Conservation (phyloP, 2,113 vertebrate genomes). For the Micromys minutus region DNA sequence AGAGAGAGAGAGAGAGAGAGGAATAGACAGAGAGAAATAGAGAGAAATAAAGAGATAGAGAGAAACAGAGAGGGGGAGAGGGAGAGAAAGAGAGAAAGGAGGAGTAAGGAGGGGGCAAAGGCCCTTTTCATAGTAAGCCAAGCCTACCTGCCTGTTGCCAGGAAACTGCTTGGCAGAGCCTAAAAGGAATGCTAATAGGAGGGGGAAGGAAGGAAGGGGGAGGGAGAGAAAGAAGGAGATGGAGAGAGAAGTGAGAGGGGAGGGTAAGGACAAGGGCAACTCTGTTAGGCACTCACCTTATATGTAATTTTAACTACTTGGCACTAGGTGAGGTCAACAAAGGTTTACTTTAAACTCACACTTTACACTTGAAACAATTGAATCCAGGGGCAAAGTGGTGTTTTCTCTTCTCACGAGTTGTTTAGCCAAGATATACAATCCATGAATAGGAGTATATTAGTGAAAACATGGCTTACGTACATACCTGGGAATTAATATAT, state of each 20-base stretch:
- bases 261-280: background rate
- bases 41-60: background rate
- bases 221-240: background rate
- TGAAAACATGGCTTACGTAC: slow-evolving; percentile 3
- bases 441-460: background rate
- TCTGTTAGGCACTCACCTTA: slow-evolving; percentile 56
- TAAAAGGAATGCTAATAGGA: too few species aligned
- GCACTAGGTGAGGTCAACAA: slow-evolving; percentile 42
- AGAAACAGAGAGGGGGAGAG: background rate
- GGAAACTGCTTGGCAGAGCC: too few species aligned
- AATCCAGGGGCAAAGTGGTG: slow-evolving; percentile 58
- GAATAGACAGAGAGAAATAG: too few species aligned
- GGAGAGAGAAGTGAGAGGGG: background rate
- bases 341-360: slow-evolving; percentile 45
- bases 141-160: too few species aligned
- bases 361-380: slow-evolving; percentile 65
- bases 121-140: too few species aligned
- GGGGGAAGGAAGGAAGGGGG: background rate
- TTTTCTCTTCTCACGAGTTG: slow-evolving; percentile 67
- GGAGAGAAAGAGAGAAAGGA: too few species aligned
- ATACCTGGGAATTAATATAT: background rate
- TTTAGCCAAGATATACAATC: slow-evolving; percentile 68
- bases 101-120: too few species aligned
- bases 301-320: slow-evolving; percentile 65
- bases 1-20: background rate